A percentile compares a stretch with the other conserved stretches of the same genome.
These are phyloP conservation scores for Spinibarbus caldwelli DNA, from an alignment of 2,797 vertebrate genomes.

Conservation along the genomic window DNA sequence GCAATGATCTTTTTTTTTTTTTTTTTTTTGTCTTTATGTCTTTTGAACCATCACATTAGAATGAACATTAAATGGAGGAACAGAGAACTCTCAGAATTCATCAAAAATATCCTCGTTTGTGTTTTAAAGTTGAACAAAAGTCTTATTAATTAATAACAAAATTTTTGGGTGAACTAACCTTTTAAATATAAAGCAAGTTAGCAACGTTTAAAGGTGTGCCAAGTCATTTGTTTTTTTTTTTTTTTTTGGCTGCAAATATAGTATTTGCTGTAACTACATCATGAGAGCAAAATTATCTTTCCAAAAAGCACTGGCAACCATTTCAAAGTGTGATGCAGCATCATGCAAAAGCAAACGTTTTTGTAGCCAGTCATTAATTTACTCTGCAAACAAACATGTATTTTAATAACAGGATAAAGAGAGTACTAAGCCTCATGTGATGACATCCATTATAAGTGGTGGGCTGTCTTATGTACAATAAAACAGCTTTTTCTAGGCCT, in stretches of 20 bases:
- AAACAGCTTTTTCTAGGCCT: not conserved
- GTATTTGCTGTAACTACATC: not conserved
- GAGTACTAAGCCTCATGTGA: not conserved
- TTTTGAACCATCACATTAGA: not conserved
- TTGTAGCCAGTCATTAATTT: not conserved
- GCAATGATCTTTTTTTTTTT: not conserved
- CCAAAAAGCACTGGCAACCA: not conserved
- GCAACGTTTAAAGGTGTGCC: not conserved
- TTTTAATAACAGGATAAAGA: not conserved
- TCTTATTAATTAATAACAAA: not conserved
- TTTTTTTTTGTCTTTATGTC: not conserved
- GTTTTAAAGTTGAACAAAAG: not conserved
- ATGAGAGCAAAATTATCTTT: not conserved
- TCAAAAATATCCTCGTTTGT: not conserved
- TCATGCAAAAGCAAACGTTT: no score
- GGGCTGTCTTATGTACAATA: not conserved
- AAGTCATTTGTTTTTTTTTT: not conserved
- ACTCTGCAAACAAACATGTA: not conserved
- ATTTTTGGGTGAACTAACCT: not conserved
- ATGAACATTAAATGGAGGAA: not conserved
- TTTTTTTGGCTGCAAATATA: not conserved
- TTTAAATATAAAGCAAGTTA: not conserved
- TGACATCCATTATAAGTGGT: not conserved
- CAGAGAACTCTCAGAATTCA: not conserved
- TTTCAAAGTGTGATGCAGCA: not conserved